Evolutionary conservation across 2,888 invertebrate genomes (phyloP).

Genomic region (Tuta absoluta): DNA sequence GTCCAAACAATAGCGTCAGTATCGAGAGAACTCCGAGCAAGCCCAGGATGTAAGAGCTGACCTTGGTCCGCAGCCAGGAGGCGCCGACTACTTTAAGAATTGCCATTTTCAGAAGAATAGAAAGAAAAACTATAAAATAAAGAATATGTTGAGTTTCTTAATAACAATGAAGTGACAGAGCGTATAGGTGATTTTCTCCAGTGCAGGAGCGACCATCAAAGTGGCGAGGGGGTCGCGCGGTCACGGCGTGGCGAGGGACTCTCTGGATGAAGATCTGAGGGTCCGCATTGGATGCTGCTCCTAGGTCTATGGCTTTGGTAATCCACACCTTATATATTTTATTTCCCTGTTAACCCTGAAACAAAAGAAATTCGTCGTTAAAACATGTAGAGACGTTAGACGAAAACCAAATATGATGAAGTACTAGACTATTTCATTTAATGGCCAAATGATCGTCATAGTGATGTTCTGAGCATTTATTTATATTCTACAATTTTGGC

Average conservation of each 20-base stretch:
- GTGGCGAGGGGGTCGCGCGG: slow-evolving; percentile 50
- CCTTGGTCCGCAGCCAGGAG: slow-evolving; percentile 88
- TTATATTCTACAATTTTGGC: not conserved
- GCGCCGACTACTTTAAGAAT: slow-evolving; percentile 90
- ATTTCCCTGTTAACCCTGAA: slow-evolving; percentile 67
- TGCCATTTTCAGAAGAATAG: slow-evolving; percentile 58
- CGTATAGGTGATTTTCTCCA: slow-evolving; percentile 74
- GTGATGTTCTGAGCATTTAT: not conserved
- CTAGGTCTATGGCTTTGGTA: slow-evolving; percentile 50
- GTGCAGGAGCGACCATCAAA: slow-evolving; percentile 73
- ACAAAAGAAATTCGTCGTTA: slow-evolving; percentile 49
- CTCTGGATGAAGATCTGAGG: slow-evolving; percentile 54
- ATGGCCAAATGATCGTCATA: not conserved
- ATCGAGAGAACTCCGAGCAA: slow-evolving; percentile 85
- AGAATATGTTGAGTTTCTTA: slow-evolving; percentile 78
- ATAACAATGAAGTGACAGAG: slow-evolving; percentile 81
- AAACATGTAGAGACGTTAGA: not conserved
- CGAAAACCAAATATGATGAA: not conserved
- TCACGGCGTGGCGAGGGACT: slow-evolving; percentile 56
- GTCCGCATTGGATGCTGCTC: slow-evolving; percentile 62
- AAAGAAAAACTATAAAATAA: slow-evolving; percentile 69
- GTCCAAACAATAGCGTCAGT: slow-evolving; percentile 85
- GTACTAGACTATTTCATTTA: not conserved
- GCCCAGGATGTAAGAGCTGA: slow-evolving; percentile 86
- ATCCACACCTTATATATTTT: slow-evolving; percentile 52